These are phyloP conservation scores for Liposcelis brunnea DNA, from an alignment of 2,888 invertebrate genomes.

Conservation along the genomic window DNA sequence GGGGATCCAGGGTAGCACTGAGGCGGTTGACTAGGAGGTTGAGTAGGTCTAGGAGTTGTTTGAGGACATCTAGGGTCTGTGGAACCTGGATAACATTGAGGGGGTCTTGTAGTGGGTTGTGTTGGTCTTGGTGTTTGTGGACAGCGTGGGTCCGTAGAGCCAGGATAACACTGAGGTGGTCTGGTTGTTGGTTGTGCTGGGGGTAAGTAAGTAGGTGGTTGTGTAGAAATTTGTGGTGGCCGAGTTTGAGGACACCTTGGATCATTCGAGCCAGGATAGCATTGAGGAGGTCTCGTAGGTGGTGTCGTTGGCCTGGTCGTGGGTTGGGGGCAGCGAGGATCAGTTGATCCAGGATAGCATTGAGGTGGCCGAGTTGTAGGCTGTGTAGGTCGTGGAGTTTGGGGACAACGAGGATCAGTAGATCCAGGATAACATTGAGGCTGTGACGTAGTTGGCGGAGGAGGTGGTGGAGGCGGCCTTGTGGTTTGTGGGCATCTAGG, in stretches of 20 bases:
- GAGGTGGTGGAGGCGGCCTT: constrained; percentile 13
- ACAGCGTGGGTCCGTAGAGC: constrained; percentile 21
- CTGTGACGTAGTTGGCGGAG: constrained; percentile 13
- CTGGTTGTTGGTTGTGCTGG: constrained; percentile 18
- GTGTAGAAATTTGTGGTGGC: constrained; percentile 22
- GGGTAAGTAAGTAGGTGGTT: constrained; percentile 13
- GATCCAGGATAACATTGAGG: constrained; percentile 19
- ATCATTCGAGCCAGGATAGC: constrained; percentile 20
- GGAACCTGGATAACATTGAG: constrained; percentile 14
- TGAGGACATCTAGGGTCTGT: constrained; percentile 15
- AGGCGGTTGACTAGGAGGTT: constrained; percentile 11
- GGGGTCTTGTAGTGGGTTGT: constrained; percentile 9
- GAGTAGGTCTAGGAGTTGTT: constrained; percentile 12
- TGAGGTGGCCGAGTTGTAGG: constrained; percentile 10
- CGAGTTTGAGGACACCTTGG: constrained; percentile 17
- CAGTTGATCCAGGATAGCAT: background rate
- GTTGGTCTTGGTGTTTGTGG: constrained; percentile 19
- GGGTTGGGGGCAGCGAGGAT: constrained; percentile 17
- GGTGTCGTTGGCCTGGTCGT: constrained; percentile 12
- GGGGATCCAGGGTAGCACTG: constrained; percentile 24
- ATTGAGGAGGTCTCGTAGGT: constrained; percentile 16
- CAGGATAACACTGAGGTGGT: constrained; percentile 23
- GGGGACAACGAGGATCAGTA: constrained; percentile 19
- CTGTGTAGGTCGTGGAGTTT: constrained; percentile 12
- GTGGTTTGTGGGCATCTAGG: constrained; percentile 21